Percentiles rank a stretch among this genome's conserved stretches.
Conservation (phyloP, 2,797 vertebrate species). For the Mus caroli region DNA sequence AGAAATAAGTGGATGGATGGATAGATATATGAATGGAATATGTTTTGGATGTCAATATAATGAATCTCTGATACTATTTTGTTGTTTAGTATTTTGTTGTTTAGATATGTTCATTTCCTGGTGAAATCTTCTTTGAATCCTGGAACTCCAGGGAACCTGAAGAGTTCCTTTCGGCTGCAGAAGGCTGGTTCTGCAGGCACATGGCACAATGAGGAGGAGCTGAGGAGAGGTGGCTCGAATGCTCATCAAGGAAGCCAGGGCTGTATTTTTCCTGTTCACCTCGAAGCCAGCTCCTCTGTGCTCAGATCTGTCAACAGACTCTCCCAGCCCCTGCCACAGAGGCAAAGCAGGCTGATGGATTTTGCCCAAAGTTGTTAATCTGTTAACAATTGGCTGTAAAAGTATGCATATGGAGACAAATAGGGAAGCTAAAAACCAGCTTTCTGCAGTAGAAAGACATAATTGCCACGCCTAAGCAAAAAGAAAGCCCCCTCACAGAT, state of each 20-base stretch:
- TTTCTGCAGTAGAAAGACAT: constrained; percentile 74
- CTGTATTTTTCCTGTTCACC: constrained; percentile 42
- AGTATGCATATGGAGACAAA: constrained; percentile 73
- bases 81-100: not conserved
- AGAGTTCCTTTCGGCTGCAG: constrained; percentile 26
- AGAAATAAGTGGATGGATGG: not conserved
- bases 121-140: constrained; percentile 34
- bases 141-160: constrained; percentile 38
- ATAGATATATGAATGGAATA: not conserved
- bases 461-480: constrained; percentile 74
- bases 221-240: not conserved
- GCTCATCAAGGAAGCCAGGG: not conserved
- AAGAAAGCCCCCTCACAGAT: constrained; percentile 66
- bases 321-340: not conserved
- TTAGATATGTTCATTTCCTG: constrained; percentile 35
- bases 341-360: constrained; percentile 70
- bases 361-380: constrained; percentile 78
- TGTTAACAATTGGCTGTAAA: constrained; percentile 80
- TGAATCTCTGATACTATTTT: constrained; percentile 58
- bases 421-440: constrained; percentile 68
- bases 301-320: constrained; percentile 65
- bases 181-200: not conserved
- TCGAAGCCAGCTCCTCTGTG: not conserved
- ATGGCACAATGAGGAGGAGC: not conserved
- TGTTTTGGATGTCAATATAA: not conserved